phyloP scores from a whole-genome alignment of 2,888 invertebrate species.

The Pachliopta kotzebuea region DNA sequence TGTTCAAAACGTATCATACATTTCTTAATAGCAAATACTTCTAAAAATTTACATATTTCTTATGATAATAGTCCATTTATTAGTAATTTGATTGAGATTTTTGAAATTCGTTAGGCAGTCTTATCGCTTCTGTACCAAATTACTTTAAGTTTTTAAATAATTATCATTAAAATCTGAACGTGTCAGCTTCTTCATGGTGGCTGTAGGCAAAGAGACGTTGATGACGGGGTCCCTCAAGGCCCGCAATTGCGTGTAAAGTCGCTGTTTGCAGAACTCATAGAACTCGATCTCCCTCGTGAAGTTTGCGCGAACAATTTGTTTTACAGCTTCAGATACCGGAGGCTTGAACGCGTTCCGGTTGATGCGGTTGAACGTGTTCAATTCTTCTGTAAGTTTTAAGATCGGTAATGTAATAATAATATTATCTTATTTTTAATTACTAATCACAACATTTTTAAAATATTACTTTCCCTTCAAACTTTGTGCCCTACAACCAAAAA shows the following conservation, averaged over 20 bases:
- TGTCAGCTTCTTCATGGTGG: slow-evolving; percentile 40
- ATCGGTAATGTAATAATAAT: too few species aligned
- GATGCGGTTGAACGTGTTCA: slow-evolving; percentile 88
- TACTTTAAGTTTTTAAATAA: slow-evolving; percentile 21
- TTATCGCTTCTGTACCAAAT: slow-evolving; percentile 16
- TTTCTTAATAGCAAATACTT: neutral
- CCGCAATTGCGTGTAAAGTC: slow-evolving; percentile 89
- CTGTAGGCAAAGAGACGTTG: slow-evolving; percentile 48
- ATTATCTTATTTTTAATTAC: neutral
- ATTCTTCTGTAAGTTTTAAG: slow-evolving; percentile 81
- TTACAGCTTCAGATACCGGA: slow-evolving; percentile 91
- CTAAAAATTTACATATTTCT: slow-evolving; percentile 8
- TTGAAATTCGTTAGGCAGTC: slow-evolving; percentile 17
- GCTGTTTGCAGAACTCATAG: slow-evolving; percentile 93
- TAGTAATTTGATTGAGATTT: neutral
- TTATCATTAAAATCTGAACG: slow-evolving; percentile 28
- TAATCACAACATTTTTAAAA: too few species aligned
- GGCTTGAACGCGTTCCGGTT: slow-evolving; percentile 94
- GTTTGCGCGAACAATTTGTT: slow-evolving; percentile 90
- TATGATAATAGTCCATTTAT: neutral
- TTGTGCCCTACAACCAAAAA: too few species aligned
- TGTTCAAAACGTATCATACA: neutral
- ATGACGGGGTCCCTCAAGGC: slow-evolving; percentile 82
- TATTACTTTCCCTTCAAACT: too few species aligned
- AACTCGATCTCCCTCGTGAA: slow-evolving; percentile 95